These are phyloP conservation scores for Semnornis frantzii DNA, from an alignment of 2,113 vertebrate species.

Conservation along the genomic window DNA sequence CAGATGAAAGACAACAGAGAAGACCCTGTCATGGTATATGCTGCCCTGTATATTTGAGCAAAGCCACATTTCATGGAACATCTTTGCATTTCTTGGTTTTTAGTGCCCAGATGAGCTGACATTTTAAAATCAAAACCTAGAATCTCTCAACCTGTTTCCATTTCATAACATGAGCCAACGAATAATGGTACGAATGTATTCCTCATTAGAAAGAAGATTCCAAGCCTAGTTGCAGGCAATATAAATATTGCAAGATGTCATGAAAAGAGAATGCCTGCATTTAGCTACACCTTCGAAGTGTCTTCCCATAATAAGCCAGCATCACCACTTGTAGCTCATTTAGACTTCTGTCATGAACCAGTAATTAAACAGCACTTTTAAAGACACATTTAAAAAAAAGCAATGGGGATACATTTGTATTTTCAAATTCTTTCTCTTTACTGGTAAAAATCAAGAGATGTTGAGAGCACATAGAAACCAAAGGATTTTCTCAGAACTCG, in stretches of 20 bases:
- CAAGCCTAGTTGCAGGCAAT: neutral
- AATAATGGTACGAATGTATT: neutral
- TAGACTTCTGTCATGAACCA: neutral
- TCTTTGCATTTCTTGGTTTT: neutral
- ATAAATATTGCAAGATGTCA: neutral
- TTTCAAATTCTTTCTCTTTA: neutral
- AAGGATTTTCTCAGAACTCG: neutral
- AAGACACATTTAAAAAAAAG: neutral
- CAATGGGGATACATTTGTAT: neutral
- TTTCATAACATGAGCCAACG: neutral
- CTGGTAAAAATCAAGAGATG: neutral
- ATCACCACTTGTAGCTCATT: neutral
- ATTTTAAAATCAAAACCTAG: neutral
- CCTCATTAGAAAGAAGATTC: neutral
- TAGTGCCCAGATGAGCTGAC: neutral
- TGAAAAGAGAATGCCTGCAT: neutral
- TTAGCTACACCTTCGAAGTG: neutral
- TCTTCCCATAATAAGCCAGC: neutral
- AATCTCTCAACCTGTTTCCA: neutral
- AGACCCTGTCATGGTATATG: neutral
- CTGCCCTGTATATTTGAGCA: neutral
- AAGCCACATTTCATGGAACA: neutral
- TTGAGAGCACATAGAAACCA: neutral
- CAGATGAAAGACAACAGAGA: neutral
- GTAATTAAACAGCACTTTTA: neutral